These are phyloP conservation scores for Euplagia quadripunctaria DNA, from an alignment of 2,888 invertebrate species.

Conservation along the genomic window DNA sequence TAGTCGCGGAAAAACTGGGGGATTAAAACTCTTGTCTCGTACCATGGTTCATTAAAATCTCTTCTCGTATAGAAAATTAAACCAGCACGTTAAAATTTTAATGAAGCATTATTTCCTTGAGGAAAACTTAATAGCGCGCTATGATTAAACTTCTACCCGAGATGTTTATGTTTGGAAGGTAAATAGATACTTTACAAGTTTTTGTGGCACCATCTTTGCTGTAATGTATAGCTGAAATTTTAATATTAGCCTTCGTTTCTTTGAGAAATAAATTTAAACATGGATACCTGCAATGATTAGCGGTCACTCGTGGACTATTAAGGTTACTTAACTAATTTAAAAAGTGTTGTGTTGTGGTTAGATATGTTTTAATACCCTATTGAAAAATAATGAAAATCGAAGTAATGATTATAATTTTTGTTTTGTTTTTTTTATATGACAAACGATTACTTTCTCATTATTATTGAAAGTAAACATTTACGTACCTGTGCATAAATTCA, in stretches of 20 bases:
- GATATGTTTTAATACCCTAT: not conserved
- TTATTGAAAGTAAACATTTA: too few species aligned
- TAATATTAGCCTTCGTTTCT: slow-evolving; percentile 1
- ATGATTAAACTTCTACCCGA: slow-evolving; percentile 63
- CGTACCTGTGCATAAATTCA: too few species aligned
- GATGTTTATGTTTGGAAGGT: slow-evolving; percentile 41
- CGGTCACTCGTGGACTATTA: not conserved
- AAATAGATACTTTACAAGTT: slow-evolving; percentile 45
- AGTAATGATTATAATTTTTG: not conserved
- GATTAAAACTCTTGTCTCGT: slow-evolving; percentile 73
- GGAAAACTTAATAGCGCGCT: slow-evolving; percentile 66
- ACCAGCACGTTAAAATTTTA: slow-evolving; percentile 68
- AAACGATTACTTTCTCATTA: not conserved
- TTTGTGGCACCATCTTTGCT: slow-evolving; percentile 22
- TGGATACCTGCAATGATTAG: not conserved
- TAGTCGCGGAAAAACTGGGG: slow-evolving; percentile 49
- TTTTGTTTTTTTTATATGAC: not conserved
- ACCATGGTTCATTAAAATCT: slow-evolving; percentile 69
- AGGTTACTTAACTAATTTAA: not conserved
- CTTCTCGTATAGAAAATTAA: slow-evolving; percentile 69
- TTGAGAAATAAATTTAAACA: not conserved
- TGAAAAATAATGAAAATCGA: not conserved
- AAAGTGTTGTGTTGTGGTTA: not conserved
- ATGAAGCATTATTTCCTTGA: slow-evolving; percentile 71
- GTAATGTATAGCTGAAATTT: slow-evolving; percentile 24